Percentiles rank a stretch among this genome's conserved stretches.
These are phyloP conservation scores for Laspeyria flexula DNA, from an alignment of 2,888 invertebrate species.

Conservation along the genomic window DNA sequence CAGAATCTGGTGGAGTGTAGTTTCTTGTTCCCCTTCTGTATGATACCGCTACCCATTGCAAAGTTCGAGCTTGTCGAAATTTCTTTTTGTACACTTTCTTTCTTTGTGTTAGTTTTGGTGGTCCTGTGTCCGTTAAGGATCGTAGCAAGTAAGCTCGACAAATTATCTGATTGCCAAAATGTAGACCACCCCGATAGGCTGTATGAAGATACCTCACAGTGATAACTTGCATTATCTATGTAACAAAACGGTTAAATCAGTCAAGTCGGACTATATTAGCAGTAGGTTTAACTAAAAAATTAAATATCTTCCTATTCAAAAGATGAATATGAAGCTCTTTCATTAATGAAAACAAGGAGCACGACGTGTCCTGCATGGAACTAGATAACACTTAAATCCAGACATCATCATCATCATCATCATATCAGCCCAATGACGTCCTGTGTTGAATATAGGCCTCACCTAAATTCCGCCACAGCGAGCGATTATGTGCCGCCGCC, in stretches of 20 bases:
- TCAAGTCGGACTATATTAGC: too few species aligned
- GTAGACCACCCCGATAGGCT: conserved; percentile 74
- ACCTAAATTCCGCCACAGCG: too few species aligned
- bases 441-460: too few species aligned
- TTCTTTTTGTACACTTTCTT: conserved; percentile 60
- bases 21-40: conserved; percentile 50
- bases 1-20: conserved; percentile 63
- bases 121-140: conserved; percentile 63
- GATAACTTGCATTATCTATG: conserved; percentile 72
- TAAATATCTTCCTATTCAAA: too few species aligned
- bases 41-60: conserved; percentile 71
- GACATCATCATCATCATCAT: too few species aligned
- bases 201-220: conserved; percentile 78
- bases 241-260: neutral
- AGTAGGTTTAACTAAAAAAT: too few species aligned
- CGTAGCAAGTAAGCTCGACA: conserved; percentile 74
- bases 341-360: too few species aligned
- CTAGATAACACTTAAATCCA: too few species aligned
- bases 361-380: too few species aligned
- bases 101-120: conserved; percentile 33
- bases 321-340: too few species aligned
- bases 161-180: conserved; percentile 70
- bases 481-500: too few species aligned
- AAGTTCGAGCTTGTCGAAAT: conserved; percentile 59
- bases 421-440: too few species aligned